Evolutionary conservation across 2,797 vertebrate genomes (phyloP), one percentile per base, ranked within the genome.

Genomic region (Pogonophryne albipinna): DNA sequence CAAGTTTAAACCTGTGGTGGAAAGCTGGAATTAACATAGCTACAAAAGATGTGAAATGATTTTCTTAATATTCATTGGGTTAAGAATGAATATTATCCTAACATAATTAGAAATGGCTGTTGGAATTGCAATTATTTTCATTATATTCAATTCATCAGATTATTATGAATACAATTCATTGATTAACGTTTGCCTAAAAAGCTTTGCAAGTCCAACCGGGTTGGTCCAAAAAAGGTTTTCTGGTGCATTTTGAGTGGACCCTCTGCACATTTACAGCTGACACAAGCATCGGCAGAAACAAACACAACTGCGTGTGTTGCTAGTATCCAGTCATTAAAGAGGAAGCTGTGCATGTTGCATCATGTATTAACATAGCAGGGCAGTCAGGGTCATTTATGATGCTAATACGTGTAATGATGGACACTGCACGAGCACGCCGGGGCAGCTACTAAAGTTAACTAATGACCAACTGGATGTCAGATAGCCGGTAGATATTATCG

Each of bases 321-420:
- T 66, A 20, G 20, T 23, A 52, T 53, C 56, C 46, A 59, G n/a
- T 68, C 73, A 81, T 81, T 56, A 47, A 0, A 3, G 38, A 46
- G 66, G 51, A 59, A 49, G 69, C 75, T 41, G 50, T 41, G 38
- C 20, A 49, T 38, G 34, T 66, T 69, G 44, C 60, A 70, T 71
- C 70, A 47, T 73, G 55, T 66, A 69, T 76, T 79, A 15, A 64
- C 66, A n/a, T n/a, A 74, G 64, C 51, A 51, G 59, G 12, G 17
- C 31, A 12, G 58, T 14, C 49, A 41, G 57, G 2, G 31, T 59
- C 67, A 55, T 78, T 78, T 53, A 77, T 69, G 50, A 70, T 72
- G 66, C 66, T 70, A 49, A 83, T 73, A 59, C 69, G 27, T 74
- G 75, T 66, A 56, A 47, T 20, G 19, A 52, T 19, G 17, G 64